Base-by-base conservation (phyloP, 2,113 vertebrate species). In the Scomber japonicus region DNA sequence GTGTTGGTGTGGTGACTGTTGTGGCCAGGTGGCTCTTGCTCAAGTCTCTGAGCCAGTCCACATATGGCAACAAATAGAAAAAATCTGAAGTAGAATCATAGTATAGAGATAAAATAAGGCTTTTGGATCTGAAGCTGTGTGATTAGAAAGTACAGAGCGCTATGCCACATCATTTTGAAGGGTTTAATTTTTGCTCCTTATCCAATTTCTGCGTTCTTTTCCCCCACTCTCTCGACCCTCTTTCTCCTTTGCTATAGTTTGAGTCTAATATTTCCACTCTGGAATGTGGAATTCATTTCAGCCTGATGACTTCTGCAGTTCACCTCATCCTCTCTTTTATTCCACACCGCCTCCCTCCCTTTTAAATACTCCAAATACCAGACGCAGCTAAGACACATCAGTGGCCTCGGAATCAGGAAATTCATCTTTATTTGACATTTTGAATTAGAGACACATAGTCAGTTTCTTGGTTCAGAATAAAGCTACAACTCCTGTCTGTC, bases 231-330 rank as follows among this genome's bases (percentile, higher is more conserved):
- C 17, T 7, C 49, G 75, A 11, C 16, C 46, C 66, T 49, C 2
- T 71, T 45, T 76, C 62, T 51, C 8, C 15, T 67, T 40, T 79
- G 67, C 76, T 73, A n/a, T 53, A 61, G 78, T 79, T 78, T 35
- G 14, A 27, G 81, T 84, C 82, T 76, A 72, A 79, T 71, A 75
- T 89, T 91, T 89, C 91, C 83, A 67, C 49, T 75, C 66, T 62
- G 88, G 86, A 92, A 93, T 94, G 88, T 88, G 89, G 55, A 40
- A 48, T 78, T 69, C 51, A 40, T 61, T 75, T 65, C 60, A 61
- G 65, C 13, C 68, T 89, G 82, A 92, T 91, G 91, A 80, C 56
- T 93, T 91, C 72, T 77, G 83, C 91, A 91, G 89, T 66, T 63
- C 80, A 54, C 64, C 59, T 85, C 71, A 1, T 61, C 53, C 44